Evolutionary conservation across 2,797 vertebrate genomes (phyloP).

Genomic region (Melanotaenia parkinsoni): DNA sequence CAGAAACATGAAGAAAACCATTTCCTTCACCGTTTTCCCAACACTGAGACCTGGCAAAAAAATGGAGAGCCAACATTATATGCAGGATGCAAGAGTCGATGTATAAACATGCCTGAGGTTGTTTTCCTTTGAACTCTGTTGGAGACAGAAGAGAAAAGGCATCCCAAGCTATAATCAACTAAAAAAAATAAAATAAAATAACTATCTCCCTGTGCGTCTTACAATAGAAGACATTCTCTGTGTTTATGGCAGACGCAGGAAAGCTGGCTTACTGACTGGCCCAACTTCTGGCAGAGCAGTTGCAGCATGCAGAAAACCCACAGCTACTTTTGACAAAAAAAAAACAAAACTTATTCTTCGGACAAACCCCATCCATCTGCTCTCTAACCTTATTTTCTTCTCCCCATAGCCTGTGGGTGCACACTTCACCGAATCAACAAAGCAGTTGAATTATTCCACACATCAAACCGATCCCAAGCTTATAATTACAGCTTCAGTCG

Average conservation of each 20-base stretch:
- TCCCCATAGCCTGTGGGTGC: constrained; percentile 25
- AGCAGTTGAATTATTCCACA: constrained; percentile 47
- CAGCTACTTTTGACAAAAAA: constrained; percentile 16
- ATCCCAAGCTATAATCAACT: constrained; percentile 69
- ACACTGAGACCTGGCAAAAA: constrained; percentile 48
- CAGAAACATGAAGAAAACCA: constrained; percentile 18
- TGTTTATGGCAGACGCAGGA: constrained; percentile 61
- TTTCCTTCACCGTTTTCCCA: constrained; percentile 44
- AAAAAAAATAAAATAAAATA: constrained; percentile 53
- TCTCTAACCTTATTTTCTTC: background rate
- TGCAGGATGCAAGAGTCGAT: constrained; percentile 44
- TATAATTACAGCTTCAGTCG: constrained; percentile 65
- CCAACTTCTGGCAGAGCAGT: constrained; percentile 39
- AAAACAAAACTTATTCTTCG: constrained; percentile 26
- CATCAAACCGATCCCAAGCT: constrained; percentile 42
- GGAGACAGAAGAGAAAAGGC: constrained; percentile 52
- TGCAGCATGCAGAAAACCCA: constrained; percentile 40
- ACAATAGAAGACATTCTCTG: constrained; percentile 65
- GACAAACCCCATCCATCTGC: constrained; percentile 20
- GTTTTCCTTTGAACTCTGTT: constrained; percentile 55
- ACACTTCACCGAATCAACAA: constrained; percentile 47
- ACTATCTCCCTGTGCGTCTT: constrained; percentile 58
- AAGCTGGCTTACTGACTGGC: constrained; percentile 33
- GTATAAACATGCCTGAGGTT: constrained; percentile 57
- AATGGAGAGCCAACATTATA: constrained; percentile 41